Base-by-base conservation (phyloP, 2,113 vertebrate genomes). In the Xiphophorus couchianus region DNA sequence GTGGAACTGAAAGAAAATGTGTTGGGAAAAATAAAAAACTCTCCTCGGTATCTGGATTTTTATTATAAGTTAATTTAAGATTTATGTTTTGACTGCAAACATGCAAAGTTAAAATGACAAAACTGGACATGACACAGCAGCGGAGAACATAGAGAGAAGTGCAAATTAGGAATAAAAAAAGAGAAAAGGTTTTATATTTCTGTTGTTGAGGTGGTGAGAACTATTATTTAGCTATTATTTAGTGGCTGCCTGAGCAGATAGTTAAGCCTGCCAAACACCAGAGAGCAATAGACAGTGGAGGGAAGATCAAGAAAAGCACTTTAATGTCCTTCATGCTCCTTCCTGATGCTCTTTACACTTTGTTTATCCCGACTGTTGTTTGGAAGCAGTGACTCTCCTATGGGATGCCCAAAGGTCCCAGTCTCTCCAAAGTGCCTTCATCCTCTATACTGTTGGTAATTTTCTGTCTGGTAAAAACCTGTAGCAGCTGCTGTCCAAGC, bases 301-400 rank as follows among this genome's bases (percentile, higher is more conserved):
- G n/a, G 3, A 27, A 25, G 61, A 84, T 68, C 22, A 81, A 73
- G 39, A 78, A 86, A 86, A 86, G 66, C 84, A 83, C 84, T 87
- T 84, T 8, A 37, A 71, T 44, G 11, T 62, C 71, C 42, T 72
- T 81, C 69, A 72, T 78, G 78, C 64, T 66, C 51, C 3, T 67
- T 31, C 51, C 14, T 15, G 48, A 58, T 58, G 66, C 42, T 73
- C 30, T 62, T 58, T 25, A n/a, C 51, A 58, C 51, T 28, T n/a
- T 25, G 4, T 37, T 28, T n/a, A 33, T 60, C 25, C 48, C 54
- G 27, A 14, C 27, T 1, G n/a, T 42, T 1, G 3, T 68, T 37
- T 71, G 17, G 33, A 70, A 48, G 71, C 42, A 71, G 75, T 69
- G 39, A 31, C 7, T 27, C 19, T 35, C 58, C 67, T 62, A 12